Evolutionary conservation across 2,113 vertebrate species (phyloP).

Genomic region (Promerops cafer): DNA sequence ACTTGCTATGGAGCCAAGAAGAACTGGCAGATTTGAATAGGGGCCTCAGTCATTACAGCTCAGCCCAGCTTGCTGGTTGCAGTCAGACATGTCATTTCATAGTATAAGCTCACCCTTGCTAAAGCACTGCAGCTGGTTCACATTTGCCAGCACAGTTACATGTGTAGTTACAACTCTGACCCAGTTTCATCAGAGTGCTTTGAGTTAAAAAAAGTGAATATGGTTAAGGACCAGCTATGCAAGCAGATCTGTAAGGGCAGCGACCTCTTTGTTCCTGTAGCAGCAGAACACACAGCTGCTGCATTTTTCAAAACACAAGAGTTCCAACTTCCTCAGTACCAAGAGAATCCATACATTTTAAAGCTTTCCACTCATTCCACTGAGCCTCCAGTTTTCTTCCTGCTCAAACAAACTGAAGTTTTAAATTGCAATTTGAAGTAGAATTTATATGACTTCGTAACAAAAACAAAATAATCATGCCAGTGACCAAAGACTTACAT

Average conservation of each 20-base stretch:
- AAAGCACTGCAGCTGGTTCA: slow-evolving; percentile 31
- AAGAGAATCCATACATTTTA: slow-evolving; percentile 56
- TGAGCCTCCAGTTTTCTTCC: slow-evolving; percentile 22
- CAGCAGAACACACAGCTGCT: slow-evolving; percentile 67
- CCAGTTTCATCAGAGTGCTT: slow-evolving; percentile 38
- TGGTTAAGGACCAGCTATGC: slow-evolving; percentile 25
- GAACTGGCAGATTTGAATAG: slow-evolving; percentile 33
- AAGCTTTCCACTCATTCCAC: slow-evolving; percentile 35
- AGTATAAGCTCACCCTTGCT: not conserved
- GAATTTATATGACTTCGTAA: not conserved
- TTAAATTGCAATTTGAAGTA: not conserved
- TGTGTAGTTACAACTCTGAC: slow-evolving; percentile 50
- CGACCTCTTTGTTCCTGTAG: slow-evolving; percentile 33
- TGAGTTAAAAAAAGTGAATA: slow-evolving; percentile 26
- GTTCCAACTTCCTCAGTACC: slow-evolving; percentile 54
- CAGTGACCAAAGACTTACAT: slow-evolving; percentile 1
- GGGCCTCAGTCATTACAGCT: slow-evolving; percentile 4
- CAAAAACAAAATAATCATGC: not conserved
- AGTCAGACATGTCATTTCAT: slow-evolving; percentile 34
- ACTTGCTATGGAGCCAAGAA: slow-evolving; percentile 36
- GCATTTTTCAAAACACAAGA: slow-evolving; percentile 62
- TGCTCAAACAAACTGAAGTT: slow-evolving; percentile 37
- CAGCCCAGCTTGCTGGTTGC: not conserved
- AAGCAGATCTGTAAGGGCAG: slow-evolving; percentile 35
- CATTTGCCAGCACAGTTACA: slow-evolving; percentile 35